Evolutionary conservation across 1,140 invertebrate species (phyloP).

Genomic region (Antheraea pernyi): DNA sequence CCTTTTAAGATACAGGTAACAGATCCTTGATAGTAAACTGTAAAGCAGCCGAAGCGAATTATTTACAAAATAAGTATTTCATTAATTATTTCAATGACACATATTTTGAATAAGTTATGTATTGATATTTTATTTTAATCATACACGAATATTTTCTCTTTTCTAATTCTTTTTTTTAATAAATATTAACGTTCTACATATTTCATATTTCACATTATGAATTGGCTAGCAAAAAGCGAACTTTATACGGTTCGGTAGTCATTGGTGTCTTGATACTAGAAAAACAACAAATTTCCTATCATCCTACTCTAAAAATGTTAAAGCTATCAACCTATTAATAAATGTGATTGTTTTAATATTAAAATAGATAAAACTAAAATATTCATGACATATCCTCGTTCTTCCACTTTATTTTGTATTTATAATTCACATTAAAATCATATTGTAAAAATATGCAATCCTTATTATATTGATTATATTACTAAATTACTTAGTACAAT

Average conservation of each 20-base stretch:
- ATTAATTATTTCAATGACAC: background rate
- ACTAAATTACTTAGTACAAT: background rate
- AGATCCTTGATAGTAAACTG: constrained; percentile 16
- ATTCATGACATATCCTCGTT: no score
- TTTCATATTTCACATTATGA: background rate
- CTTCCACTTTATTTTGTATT: no score
- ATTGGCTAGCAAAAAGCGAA: background rate
- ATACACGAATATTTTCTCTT: no score
- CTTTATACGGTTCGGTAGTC: background rate
- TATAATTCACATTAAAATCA: no score
- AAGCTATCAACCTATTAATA: no score
- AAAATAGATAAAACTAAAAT: no score
- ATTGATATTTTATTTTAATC: background rate
- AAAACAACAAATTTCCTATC: background rate
- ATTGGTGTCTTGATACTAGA: background rate
- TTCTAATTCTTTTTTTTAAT: background rate
- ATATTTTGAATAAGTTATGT: background rate
- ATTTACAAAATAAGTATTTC: background rate
- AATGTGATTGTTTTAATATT: no score
- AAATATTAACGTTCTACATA: background rate
- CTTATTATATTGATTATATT: no score
- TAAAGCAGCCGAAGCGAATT: constrained; percentile 34
- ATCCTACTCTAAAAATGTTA: no score
- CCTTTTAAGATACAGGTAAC: constrained; percentile 62
- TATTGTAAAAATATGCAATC: no score